Conservation (phyloP, 2,113 vertebrate species). For the Zosterops japonicus region DNA sequence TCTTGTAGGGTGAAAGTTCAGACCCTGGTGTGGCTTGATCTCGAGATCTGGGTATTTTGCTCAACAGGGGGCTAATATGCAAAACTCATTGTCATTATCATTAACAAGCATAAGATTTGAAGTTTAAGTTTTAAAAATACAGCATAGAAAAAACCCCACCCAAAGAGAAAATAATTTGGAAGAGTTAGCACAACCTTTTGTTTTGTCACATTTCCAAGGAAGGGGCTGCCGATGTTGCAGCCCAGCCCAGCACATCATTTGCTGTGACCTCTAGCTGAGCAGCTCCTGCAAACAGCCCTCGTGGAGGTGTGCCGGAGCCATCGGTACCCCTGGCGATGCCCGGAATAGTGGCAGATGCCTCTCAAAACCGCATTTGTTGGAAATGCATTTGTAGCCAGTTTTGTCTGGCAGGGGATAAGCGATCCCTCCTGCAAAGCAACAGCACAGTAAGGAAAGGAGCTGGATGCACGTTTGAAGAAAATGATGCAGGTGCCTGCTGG, state of each 20-base stretch:
- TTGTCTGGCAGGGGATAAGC: background rate
- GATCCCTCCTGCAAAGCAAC: background rate
- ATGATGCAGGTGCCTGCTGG: background rate
- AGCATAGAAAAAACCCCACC: background rate
- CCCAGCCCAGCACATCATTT: background rate
- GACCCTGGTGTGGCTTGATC: background rate
- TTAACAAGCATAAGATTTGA: background rate
- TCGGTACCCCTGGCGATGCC: accelerated
- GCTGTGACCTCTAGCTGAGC: background rate
- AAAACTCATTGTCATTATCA: background rate
- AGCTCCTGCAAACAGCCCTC: background rate
- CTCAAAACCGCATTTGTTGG: background rate
- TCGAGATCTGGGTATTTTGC: background rate
- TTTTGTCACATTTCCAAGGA: background rate
- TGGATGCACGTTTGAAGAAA: background rate
- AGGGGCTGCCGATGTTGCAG: background rate
- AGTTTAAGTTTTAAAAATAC: background rate
- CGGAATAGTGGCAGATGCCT: background rate
- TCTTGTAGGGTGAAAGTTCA: background rate
- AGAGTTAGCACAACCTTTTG: background rate
- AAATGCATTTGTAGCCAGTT: background rate
- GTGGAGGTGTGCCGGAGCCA: background rate
- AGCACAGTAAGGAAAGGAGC: background rate
- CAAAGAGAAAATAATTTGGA: background rate
- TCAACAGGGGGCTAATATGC: background rate